These are phyloP conservation scores for Jacana jacana DNA, from an alignment of 2,113 vertebrate genomes.

Conservation along the genomic window DNA sequence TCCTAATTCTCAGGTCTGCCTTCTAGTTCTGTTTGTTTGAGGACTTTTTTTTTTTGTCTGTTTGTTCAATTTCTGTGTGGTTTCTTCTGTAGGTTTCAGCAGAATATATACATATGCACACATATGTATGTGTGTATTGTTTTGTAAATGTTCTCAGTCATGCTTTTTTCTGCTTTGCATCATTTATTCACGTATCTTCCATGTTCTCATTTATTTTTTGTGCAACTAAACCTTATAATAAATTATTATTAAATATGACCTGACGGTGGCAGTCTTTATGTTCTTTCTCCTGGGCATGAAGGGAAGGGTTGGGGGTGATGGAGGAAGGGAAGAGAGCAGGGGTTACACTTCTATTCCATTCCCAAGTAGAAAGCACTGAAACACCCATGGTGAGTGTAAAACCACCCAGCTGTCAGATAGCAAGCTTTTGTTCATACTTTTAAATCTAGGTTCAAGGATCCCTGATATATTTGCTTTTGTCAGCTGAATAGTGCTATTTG, in stretches of 20 bases:
- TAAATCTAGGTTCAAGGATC: background rate
- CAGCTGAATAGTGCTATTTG: background rate
- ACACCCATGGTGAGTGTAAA: background rate
- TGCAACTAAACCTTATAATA: conserved; percentile 54
- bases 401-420: background rate
- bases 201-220: conserved; percentile 50
- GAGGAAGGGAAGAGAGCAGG: background rate
- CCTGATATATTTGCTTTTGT: background rate
- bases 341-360: background rate
- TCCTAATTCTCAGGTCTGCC: conserved; percentile 47
- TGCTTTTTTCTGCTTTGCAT: conserved; percentile 26
- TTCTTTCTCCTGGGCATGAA: background rate
- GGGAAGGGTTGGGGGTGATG: background rate
- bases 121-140: conserved; percentile 26
- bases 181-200: conserved; percentile 34
- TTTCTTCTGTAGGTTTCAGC: conserved; percentile 34
- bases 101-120: conserved; percentile 23
- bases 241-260: conserved; percentile 59
- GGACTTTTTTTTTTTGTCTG: background rate
- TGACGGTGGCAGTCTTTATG: background rate
- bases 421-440: background rate
- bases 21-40: conserved; percentile 39
- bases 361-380: background rate
- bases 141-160: conserved; percentile 27
- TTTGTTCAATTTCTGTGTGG: conserved; percentile 3